Base-by-base conservation (phyloP, 2,888 invertebrate genomes). In the Theodoxus fluviatilis region DNA sequence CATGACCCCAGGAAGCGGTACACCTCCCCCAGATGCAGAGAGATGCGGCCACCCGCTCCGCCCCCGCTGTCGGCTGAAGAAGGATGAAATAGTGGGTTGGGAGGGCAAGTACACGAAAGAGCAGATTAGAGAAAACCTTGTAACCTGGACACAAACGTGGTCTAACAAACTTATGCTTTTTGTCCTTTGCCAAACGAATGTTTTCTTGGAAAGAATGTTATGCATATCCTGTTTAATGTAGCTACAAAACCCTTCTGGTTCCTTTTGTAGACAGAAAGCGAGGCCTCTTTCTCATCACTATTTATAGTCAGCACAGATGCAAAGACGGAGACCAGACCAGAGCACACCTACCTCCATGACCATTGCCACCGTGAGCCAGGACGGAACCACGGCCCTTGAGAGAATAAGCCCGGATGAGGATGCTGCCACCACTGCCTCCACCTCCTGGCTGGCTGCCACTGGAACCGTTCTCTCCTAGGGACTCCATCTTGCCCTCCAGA, bases 31-130 rank as follows among this genome's bases (percentile, higher is more conserved):
- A 81, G 71, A 61, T 74, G 71, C 18, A 81, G 57, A 25, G 78
- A 72, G 7, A 81, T 76, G 47, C 79, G 73, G 0, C 81, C 82
- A 3, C 80, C 82, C 59, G 78, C 76, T 7, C 80, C 81, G n/a
- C 74, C 79, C 40, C 79, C 80, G 71, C 76, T 79, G 55, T 68
- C 80, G 78, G 67, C n/a, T n/a, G n/a, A n/a, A n/a, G n/a, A n/a
- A n/a, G n/a, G n/a, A n/a, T n/a, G n/a, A n/a, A n/a, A n/a, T n/a
- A n/a, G n/a, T n/a, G n/a, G n/a, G n/a, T n/a, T n/a, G n/a, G n/a
- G n/a, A n/a, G n/a, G n/a, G n/a, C n/a, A n/a, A n/a, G n/a, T n/a
- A n/a, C n/a, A n/a, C n/a, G 18, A 70, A 71, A 64, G 67, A 52
- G 1, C 1, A 49, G 9, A 25, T 1, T 1, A 28, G 18, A 7